Conservation (phyloP, 2,113 vertebrate species). For the Rhabdornis inornatus region DNA sequence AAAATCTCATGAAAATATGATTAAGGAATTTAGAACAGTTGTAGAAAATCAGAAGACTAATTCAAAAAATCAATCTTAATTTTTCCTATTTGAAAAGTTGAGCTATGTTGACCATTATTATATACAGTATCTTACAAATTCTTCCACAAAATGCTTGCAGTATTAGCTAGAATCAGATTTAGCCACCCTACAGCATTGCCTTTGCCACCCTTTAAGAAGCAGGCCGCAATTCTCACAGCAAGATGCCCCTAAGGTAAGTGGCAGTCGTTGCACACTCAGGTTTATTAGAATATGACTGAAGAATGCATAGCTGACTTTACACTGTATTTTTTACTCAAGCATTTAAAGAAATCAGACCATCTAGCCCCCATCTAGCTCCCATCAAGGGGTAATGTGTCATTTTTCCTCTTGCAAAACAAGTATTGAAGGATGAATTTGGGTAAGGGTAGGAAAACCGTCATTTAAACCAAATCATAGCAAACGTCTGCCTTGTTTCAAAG, state of each 20-base stretch:
- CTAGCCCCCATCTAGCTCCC: neutral
- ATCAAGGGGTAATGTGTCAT: neutral
- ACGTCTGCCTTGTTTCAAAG: neutral
- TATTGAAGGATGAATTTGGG: neutral
- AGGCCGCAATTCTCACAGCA: neutral
- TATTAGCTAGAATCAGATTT: neutral
- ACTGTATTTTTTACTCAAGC: neutral
- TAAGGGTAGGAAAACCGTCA: neutral
- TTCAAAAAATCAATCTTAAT: neutral
- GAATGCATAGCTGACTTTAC: neutral
- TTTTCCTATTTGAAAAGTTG: neutral
- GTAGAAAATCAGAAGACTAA: neutral
- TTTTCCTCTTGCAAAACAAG: neutral
- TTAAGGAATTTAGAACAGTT: neutral
- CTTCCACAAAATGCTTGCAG: neutral
- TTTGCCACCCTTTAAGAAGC: neutral
- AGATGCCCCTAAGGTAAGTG: neutral
- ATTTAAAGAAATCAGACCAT: neutral
- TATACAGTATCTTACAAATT: neutral
- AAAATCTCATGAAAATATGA: neutral
- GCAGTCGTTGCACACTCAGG: accelerated
- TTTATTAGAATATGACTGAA: neutral
- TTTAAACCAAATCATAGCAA: neutral
- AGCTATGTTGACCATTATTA: neutral
- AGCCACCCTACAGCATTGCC: neutral